phyloP scores from a whole-genome alignment of 2,113 vertebrate species.

The Globicephala melas region DNA sequence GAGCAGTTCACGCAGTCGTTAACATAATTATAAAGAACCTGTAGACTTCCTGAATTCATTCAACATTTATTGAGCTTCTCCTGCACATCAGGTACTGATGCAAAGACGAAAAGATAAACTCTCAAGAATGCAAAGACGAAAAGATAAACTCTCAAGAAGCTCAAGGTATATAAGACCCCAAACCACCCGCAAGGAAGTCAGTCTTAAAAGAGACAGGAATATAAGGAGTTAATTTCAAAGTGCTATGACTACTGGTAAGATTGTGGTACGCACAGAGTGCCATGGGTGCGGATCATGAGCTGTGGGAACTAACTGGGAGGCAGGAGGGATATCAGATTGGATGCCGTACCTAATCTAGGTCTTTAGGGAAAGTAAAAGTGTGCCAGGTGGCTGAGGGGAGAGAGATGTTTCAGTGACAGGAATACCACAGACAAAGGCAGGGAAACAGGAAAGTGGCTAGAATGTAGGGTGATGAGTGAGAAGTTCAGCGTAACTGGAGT shows the following conservation, averaged over 20 bases:
- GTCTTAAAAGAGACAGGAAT: neutral
- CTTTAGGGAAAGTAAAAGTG: neutral
- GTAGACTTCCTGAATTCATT: neutral
- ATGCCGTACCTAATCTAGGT: neutral
- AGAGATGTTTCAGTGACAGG: neutral
- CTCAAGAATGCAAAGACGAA: neutral
- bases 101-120: neutral
- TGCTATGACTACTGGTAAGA: neutral
- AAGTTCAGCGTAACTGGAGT: neutral
- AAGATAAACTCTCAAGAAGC: neutral
- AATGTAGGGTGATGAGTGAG: neutral
- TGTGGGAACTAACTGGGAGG: neutral
- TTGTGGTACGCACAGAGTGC: neutral
- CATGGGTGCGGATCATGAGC: neutral
- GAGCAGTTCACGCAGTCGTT: neutral
- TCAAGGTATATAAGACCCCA: neutral
- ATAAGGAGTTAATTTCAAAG: neutral
- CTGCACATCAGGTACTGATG: neutral
- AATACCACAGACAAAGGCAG: neutral
- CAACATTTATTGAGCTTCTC: neutral
- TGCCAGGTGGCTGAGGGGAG: neutral
- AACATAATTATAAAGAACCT: neutral
- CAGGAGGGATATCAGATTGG: neutral
- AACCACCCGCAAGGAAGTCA: neutral
- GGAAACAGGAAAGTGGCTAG: neutral